Conservation (phyloP, 2,113 vertebrate genomes). For the Ginglymostoma cirratum region DNA sequence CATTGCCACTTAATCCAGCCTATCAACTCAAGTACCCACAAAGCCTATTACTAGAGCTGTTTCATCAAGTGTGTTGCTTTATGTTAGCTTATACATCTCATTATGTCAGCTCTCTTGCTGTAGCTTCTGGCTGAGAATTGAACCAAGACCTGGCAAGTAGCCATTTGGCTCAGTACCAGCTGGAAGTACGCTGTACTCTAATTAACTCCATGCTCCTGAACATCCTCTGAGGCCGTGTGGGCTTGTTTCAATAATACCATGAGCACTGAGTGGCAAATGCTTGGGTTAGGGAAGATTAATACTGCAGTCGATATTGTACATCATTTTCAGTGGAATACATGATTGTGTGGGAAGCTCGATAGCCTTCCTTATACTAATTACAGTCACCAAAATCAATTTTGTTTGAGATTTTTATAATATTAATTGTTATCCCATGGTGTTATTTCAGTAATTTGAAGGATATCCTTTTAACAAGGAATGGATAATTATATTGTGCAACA, state of each 20-base stretch:
- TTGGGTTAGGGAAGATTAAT: conserved; percentile 42
- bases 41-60: conserved; percentile 47
- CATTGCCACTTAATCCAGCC: conserved; percentile 50
- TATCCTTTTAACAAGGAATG: conserved; percentile 21
- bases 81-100: conserved; percentile 51
- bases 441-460: conserved; percentile 19
- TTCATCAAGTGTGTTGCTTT: conserved; percentile 46
- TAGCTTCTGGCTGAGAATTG: conserved; percentile 39
- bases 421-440: conserved; percentile 18
- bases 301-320: conserved; percentile 41
- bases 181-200: conserved; percentile 42
- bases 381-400: conserved; percentile 25
- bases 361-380: conserved; percentile 23
- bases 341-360: neutral
- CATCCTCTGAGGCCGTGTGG: conserved; percentile 31
- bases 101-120: conserved; percentile 44
- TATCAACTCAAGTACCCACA: conserved; percentile 48
- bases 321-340: neutral
- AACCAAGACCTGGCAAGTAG: conserved; percentile 42
- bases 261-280: conserved; percentile 35
- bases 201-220: conserved; percentile 44
- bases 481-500: conserved; percentile 11
- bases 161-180: conserved; percentile 50
- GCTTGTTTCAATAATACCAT: conserved; percentile 37
- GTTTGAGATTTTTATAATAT: conserved; percentile 31